These are phyloP conservation scores for Lepidotrigona ventralis DNA, from an alignment of 1,140 invertebrate genomes.

Conservation along the genomic window DNA sequence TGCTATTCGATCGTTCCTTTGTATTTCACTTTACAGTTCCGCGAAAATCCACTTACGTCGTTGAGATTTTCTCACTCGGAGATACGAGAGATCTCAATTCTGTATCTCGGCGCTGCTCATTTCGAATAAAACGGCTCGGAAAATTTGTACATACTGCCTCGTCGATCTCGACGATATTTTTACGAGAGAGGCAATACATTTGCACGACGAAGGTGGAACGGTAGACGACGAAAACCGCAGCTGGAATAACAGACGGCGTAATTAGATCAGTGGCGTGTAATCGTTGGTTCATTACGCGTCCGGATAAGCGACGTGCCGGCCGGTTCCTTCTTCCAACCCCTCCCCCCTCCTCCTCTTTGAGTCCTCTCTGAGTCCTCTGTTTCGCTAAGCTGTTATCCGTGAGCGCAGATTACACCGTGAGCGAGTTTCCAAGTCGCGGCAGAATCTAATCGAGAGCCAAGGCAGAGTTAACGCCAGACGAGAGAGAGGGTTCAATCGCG, in stretches of 20 bases:
- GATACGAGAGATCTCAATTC: too few species aligned
- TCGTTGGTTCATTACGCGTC: conserved; percentile 38
- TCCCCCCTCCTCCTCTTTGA: conserved; percentile 18
- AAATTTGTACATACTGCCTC: too few species aligned
- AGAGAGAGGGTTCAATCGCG: conserved; percentile 26
- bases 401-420: conserved; percentile 24
- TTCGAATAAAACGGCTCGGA: not conserved
- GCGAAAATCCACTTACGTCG: not conserved
- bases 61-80: too few species aligned
- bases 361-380: conserved; percentile 15
- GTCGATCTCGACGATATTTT: too few species aligned
- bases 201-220: too few species aligned
- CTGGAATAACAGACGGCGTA: conserved; percentile 15
- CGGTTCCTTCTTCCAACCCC: conserved; percentile 32
- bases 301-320: not conserved
- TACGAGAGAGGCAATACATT: too few species aligned
- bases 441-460: conserved; percentile 41
- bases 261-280: conserved; percentile 37
- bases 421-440: conserved; percentile 40
- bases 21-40: not conserved
- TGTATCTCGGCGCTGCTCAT: too few species aligned
- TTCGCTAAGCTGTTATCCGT: conserved; percentile 41
- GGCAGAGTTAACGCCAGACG: conserved; percentile 16
- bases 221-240: not conserved
- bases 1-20: not conserved